Conservation (phyloP, 1,140 invertebrate genomes). For the Apis florea region DNA sequence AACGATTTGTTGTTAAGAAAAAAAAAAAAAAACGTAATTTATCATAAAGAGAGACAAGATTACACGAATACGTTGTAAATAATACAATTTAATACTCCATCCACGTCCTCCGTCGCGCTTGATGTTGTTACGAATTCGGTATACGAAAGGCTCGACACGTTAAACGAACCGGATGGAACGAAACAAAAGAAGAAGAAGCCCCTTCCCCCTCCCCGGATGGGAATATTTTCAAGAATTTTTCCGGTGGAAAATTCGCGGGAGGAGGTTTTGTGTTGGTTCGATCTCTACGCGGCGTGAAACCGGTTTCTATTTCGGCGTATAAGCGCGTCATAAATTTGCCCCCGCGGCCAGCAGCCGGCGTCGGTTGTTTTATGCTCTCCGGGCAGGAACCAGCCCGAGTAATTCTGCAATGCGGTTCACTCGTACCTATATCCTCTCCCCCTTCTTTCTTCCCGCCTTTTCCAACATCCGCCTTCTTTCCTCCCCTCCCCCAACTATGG, state of each 20-base stretch:
- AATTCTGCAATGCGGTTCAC: conserved; percentile 79
- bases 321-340: conserved; percentile 76
- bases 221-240: conserved; percentile 4
- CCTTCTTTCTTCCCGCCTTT: conserved; percentile 42
- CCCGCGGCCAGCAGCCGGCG: conserved; percentile 61
- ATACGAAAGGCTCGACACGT: neutral
- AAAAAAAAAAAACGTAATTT: too few relatives aligned
- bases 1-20: too few relatives aligned
- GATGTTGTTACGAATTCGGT: too few relatives aligned
- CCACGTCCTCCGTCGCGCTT: too few relatives aligned
- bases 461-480: neutral
- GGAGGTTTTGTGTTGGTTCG: conserved; percentile 11
- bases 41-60: too few relatives aligned
- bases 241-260: neutral
- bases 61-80: too few relatives aligned
- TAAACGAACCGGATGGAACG: neutral
- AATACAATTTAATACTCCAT: too few relatives aligned
- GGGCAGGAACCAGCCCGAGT: conserved; percentile 73
- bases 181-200: neutral
- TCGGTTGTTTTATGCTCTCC: conserved; percentile 76
- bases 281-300: neutral
- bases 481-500: conserved; percentile 14
- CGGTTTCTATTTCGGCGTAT: conserved; percentile 71
- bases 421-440: conserved; percentile 56
- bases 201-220: too few relatives aligned